Base-by-base conservation (phyloP, 1,140 invertebrate species). In the Drosophila albomicans region DNA sequence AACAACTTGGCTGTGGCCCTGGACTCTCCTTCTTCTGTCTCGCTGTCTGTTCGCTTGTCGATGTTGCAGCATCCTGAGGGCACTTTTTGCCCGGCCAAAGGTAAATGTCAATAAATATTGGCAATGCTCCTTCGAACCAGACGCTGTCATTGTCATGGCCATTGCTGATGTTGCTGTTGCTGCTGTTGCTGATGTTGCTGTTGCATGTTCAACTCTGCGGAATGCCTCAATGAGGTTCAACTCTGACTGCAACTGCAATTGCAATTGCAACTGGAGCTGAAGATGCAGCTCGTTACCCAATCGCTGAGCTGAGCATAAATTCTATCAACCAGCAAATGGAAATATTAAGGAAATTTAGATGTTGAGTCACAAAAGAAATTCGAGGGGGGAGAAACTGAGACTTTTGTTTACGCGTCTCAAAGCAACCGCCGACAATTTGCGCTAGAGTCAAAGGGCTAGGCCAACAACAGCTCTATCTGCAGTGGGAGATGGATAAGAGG, bases 51-150 rank as follows among this genome's bases (percentile, higher is more conserved):
- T 15, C 5, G 45, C 3, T 20, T 46, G 6, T 25, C 28, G 32
- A 11, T 59, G 48, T 10, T 61, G 58, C 65, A 28, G 46, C 75
- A 67, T 66, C 63, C 71, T 63, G 63, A 79, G 79, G 64, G 82
- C 74, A 79, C 61, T 85, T 61, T 69, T 74, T 58, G 63, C 20
- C 32, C 58, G 66, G 57, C 73, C 67, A 63, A 63, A 74, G 54
- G 63, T 81, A 84, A 88, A 88, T 88, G 85, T 88, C 85, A 88
- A 88, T 88, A 88, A 88, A 88, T 88, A 88, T 88, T 89, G 84
- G 52, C 78, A 85, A 85, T 85, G 75, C 75, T 73, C 58, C 56
- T 70, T 57, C 65, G 63, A 67, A 64, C 66, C 79, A 62, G 68
- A 48, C 52, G 72, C 71, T 85, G 82, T 82, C 82, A 79, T 81